Percentiles rank a stretch among this genome's conserved stretches.
Conservation (phyloP, 2,113 vertebrate species). For the Serinus canaria region DNA sequence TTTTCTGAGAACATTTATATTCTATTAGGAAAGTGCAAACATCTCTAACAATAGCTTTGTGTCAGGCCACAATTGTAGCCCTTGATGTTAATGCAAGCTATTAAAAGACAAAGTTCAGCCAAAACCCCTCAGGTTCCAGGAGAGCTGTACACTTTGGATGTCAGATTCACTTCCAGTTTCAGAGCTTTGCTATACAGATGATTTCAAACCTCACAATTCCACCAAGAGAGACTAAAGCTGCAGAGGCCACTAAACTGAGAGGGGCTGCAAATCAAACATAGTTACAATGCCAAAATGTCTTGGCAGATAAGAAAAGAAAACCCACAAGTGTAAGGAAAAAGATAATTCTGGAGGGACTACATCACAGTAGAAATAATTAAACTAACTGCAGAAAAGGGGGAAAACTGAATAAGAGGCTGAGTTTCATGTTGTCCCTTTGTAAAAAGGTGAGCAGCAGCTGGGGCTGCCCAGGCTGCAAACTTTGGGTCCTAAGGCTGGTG, state of each 20-base stretch:
- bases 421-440: not conserved
- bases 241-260: not conserved
- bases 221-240: not conserved
- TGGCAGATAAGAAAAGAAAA: not conserved
- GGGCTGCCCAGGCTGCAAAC: not conserved
- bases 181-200: not conserved
- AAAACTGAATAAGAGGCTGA: not conserved
- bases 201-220: not conserved
- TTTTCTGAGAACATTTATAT: constrained; percentile 7
- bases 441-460: not conserved
- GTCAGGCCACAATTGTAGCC: not conserved
- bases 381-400: not conserved
- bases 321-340: not conserved
- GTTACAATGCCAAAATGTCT: not conserved
- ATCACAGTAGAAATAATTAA: not conserved
- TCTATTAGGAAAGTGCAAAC: constrained; percentile 14
- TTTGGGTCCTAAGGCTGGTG: not conserved
- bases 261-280: not conserved
- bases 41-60: constrained; percentile 15
- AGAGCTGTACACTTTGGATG: not conserved
- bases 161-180: not conserved
- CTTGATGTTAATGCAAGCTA: constrained; percentile 16
- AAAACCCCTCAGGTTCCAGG: not conserved
- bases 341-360: not conserved
- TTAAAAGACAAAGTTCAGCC: not conserved